Evolutionary conservation across 2,888 invertebrate species (phyloP).

Genomic region (Patella pellucida): DNA sequence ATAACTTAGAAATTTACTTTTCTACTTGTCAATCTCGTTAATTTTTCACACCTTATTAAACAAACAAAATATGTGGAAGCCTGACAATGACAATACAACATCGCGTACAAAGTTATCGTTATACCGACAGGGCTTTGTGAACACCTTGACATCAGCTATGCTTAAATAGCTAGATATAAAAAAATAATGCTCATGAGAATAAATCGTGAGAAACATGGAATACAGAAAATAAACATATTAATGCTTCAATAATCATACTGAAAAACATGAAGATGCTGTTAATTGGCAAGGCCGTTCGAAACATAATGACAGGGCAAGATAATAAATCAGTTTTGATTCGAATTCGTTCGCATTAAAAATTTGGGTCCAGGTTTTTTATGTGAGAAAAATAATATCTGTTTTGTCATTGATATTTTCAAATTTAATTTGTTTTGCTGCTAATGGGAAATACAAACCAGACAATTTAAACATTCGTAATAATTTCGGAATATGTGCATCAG

Average conservation of each 20-base stretch:
- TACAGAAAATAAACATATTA: neutral
- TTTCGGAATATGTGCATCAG: no score
- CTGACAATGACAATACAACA: neutral
- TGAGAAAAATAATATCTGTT: no score
- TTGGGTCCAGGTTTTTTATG: no score
- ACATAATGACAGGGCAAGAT: no score
- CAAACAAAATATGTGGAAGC: constrained; percentile 17
- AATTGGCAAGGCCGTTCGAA: no score
- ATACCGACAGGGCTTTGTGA: neutral
- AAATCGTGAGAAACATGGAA: constrained; percentile 2
- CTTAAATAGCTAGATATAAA: constrained; percentile 5
- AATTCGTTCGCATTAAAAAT: no score
- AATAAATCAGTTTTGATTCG: no score
- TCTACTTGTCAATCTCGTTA: constrained; percentile 28
- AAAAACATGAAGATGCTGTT: neutral
- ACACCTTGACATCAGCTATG: neutral
- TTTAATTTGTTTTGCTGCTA: no score
- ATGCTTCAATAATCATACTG: neutral
- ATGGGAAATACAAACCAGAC: no score
- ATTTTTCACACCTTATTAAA: constrained; percentile 27
- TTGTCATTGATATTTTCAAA: no score
- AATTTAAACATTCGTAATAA: no score
- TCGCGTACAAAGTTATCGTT: no score
- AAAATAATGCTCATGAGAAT: neutral
- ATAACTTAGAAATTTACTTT: constrained; percentile 17